These are phyloP conservation scores for Montipora sp. DNA, from an alignment of 64 coral and sea anemone genomes.

Conservation along the genomic window DNA sequence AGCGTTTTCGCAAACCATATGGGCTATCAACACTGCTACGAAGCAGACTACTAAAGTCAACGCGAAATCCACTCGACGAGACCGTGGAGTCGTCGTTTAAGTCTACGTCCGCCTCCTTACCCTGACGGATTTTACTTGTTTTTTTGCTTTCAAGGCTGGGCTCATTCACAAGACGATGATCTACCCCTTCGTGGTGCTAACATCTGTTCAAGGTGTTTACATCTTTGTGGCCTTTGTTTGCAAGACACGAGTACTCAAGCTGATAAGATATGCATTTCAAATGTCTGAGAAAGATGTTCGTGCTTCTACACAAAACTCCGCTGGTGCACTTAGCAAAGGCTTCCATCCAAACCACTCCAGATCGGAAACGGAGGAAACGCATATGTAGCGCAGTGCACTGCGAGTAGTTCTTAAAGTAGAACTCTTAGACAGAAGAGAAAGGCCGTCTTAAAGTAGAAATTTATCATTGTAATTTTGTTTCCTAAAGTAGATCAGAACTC, in stretches of 20 bases:
- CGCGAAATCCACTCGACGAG: conserved; percentile 49
- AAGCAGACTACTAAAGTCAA: conserved; percentile 54
- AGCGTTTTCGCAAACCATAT: conserved; percentile 81
- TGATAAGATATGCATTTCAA: conserved; percentile 15
- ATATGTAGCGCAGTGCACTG: neutral
- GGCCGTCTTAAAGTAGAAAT: no score
- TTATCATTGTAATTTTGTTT: no score
- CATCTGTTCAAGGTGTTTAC: conserved; percentile 80
- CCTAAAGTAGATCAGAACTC: no score
- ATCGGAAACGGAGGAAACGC: conserved; percentile 30
- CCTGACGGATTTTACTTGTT: conserved; percentile 98
- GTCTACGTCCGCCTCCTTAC: conserved; percentile 84
- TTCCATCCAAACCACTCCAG: conserved; percentile 5
- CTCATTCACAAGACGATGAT: conserved; percentile 69
- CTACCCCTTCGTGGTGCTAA: conserved; percentile 89
- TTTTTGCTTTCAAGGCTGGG: conserved; percentile 82
- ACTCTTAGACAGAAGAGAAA: no score
- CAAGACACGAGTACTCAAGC: conserved; percentile 51
- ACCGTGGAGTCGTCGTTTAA: conserved; percentile 68
- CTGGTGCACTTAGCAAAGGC: conserved; percentile 15
- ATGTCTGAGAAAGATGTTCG: conserved; percentile 26
- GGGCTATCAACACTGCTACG: conserved; percentile 67
- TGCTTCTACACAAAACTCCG: neutral
- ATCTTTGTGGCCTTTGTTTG: conserved; percentile 59
- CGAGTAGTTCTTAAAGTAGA: no score